phyloP scores from a whole-genome alignment of 2,797 vertebrate species.

The Eidolon dupreanum region DNA sequence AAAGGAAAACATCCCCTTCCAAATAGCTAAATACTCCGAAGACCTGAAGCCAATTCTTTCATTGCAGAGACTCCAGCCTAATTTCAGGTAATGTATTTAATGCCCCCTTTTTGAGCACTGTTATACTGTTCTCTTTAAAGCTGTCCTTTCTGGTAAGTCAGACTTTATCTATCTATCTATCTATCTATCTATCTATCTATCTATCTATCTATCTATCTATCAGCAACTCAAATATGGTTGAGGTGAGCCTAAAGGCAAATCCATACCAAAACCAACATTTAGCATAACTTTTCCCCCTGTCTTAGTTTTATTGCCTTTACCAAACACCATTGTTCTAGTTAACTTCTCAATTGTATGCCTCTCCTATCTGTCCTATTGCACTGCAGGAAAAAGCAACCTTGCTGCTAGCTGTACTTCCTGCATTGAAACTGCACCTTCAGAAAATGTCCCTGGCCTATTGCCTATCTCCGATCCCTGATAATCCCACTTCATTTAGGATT shows the following conservation, averaged over 20 bases:
- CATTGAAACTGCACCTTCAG: neutral
- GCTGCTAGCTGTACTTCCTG: neutral
- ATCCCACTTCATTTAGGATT: neutral
- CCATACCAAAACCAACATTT: neutral
- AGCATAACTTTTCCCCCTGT: neutral
- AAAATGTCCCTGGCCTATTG: neutral
- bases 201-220: neutral
- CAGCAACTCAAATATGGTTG: neutral
- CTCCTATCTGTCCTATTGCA: neutral
- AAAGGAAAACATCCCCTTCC: slow-evolving; percentile 14
- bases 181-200: no score
- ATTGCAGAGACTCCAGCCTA: neutral
- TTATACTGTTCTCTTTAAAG: slow-evolving; percentile 1
- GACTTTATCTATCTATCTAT: neutral
- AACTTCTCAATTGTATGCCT: slow-evolving; percentile 4
- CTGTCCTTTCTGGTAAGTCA: slow-evolving; percentile 1
- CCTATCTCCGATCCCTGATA: neutral
- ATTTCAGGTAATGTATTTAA: slow-evolving; percentile 3
- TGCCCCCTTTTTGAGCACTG: neutral
- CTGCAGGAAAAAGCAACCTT: neutral
- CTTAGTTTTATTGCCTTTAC: neutral
- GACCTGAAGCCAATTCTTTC: neutral
- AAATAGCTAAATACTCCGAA: slow-evolving; percentile 19
- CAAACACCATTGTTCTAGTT: neutral
- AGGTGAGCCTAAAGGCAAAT: neutral